A percentile compares a stretch with the other conserved stretches of the same genome.
Conservation (phyloP, 2,797 vertebrate species). For the Eidolon dupreanum region DNA sequence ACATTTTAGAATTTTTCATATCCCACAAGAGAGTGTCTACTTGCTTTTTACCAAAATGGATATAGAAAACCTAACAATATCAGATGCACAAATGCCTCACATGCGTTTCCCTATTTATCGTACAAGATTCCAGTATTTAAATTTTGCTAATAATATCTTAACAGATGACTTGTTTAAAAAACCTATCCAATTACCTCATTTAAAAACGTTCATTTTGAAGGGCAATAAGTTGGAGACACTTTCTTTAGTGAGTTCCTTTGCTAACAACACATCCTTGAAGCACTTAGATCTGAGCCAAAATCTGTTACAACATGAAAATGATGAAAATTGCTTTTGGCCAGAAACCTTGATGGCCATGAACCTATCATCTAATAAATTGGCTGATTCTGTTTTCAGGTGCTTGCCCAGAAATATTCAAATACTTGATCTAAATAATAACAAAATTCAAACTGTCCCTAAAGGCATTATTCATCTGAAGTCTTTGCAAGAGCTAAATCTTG, state of each 20-base stretch:
- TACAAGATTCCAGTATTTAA: conserved; percentile 81
- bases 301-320: conserved; percentile 82
- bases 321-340: conserved; percentile 86
- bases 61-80: conserved; percentile 80
- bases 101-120: conserved; percentile 86
- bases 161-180: conserved; percentile 86
- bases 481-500: conserved; percentile 89
- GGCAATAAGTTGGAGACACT: conserved; percentile 89
- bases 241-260: conserved; percentile 84
- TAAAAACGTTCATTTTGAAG: conserved; percentile 83
- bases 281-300: conserved; percentile 90
- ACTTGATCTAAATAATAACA: conserved; percentile 89
- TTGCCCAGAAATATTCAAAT: conserved; percentile 84
- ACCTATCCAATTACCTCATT: conserved; percentile 78
- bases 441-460: conserved; percentile 85
- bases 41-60: conserved; percentile 86
- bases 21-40: conserved; percentile 83
- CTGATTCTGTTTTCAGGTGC: conserved; percentile 88
- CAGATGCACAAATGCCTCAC: conserved; percentile 83
- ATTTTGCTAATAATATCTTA: conserved; percentile 87
- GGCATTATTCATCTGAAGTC: conserved; percentile 77
- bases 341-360: conserved; percentile 85
- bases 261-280: conserved; percentile 85
- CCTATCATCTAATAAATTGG: conserved; percentile 89
- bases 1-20: conserved; percentile 78